Evolutionary conservation across 1,140 invertebrate genomes (phyloP), one percentile per base, ranked within the genome.

Genomic region (Dendrolimus punctatus): DNA sequence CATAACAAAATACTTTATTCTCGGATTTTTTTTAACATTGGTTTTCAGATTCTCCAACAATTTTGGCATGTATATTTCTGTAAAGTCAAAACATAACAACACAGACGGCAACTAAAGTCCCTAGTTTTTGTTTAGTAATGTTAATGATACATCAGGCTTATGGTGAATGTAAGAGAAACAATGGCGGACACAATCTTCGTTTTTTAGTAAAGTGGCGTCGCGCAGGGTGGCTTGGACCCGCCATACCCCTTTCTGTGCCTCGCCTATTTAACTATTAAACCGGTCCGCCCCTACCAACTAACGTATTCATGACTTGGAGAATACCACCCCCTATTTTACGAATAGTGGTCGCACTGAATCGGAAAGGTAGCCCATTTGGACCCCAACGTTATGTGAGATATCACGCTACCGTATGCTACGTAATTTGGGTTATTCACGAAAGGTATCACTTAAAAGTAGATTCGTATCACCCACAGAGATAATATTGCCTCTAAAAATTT

Each of bases 221-320:
- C 42, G 8, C 8, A 39, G 43, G 49, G 39, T 40, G 49, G 69
- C 58, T 66, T 64, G 59, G 23, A 23, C 23, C 23, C 1, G 51
- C 49, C 55, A 64, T 62, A 64, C 63, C 60, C 66, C 59, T 64
- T 66, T 60, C 57, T 49, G 50, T 66, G 59, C 66, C 60, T 74
- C 65, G 57, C 64, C 72, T 82, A 73, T 82, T 82, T 82, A 82
- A 80, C 67, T 82, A 80, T 80, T 80, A 80, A 82, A 75, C 61
- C 68, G 64, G 69, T 57, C 64, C 66, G 60, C 65, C 46, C 52
- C 62, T 61, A 59, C 60, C 66, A 66, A 71, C 71, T 84, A 77
- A 79, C 71, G 68, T 80, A 80, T 84, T 84, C 80, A 84, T 81
- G 80, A 75, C 66, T 70, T 58, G 57, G 68, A 73, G 70, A 72